phyloP scores from a whole-genome alignment of 2,888 invertebrate genomes.

The Aplocera efformata region DNA sequence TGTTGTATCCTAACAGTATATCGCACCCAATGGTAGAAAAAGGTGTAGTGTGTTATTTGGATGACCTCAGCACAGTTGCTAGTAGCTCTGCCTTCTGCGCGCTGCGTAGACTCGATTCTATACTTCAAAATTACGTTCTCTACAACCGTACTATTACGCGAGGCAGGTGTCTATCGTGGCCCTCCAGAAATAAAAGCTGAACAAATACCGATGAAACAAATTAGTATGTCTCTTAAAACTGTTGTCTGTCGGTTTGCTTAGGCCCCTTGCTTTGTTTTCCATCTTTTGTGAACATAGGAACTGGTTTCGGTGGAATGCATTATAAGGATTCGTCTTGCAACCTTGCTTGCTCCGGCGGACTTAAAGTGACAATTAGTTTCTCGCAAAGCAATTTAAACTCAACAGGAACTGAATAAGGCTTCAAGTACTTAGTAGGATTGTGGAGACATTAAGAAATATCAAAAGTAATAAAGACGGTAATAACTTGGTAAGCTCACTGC shows the following conservation, averaged over 20 bases:
- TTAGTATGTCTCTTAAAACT: conserved; percentile 42
- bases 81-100: too few species aligned
- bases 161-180: conserved; percentile 1
- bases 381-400: conserved; percentile 9
- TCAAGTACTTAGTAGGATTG: conserved; percentile 4
- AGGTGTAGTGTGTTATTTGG: too few species aligned
- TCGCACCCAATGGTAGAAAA: too few species aligned
- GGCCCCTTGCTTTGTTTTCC: conserved; percentile 36
- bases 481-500: conserved; percentile 24
- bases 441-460: conserved; percentile 21
- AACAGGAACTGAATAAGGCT: conserved; percentile 5
- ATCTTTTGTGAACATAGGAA: conserved; percentile 33
- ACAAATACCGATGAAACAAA: conserved; percentile 55
- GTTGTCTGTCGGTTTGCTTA: conserved; percentile 34
- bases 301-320: conserved; percentile 26
- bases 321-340: conserved; percentile 28
- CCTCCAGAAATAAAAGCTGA: conserved; percentile 44
- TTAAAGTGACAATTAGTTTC: conserved; percentile 20
- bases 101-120: too few species aligned
- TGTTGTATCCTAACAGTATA: too few species aligned
- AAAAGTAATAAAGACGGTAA: conserved; percentile 22
- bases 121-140: not conserved
- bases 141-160: too few species aligned
- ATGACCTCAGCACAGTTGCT: too few species aligned
- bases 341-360: conserved; percentile 20